Conservation (phyloP, 2,888 invertebrate genomes). For the Stenchaetothrips biformis region DNA sequence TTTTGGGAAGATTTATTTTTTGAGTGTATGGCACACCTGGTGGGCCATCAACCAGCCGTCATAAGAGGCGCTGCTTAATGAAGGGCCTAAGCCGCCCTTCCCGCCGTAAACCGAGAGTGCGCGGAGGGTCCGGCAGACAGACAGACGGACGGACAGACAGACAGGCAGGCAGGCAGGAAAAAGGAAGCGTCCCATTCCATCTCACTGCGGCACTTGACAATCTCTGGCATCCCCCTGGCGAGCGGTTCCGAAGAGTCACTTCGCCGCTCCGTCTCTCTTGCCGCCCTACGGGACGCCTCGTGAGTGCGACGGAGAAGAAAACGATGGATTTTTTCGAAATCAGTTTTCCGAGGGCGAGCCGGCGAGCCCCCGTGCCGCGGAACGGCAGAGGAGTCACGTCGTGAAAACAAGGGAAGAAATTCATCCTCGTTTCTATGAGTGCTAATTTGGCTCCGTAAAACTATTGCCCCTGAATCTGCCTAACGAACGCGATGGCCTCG, state of each 20-base stretch:
- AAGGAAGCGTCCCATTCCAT: neutral
- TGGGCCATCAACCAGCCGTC: neutral
- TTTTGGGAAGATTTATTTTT: neutral
- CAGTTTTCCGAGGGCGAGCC: no score
- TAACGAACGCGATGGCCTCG: neutral
- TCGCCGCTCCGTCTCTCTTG: neutral
- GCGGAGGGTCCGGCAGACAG: neutral
- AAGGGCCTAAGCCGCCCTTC: neutral
- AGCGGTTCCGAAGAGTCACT: neutral
- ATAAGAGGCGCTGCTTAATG: neutral
- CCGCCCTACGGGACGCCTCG: neutral
- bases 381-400: neutral
- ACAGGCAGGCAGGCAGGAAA: neutral
- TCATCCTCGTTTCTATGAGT: neutral
- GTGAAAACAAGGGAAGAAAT: neutral
- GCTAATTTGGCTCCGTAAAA: slow-evolving; percentile 5
- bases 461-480: neutral
- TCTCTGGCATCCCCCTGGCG: neutral
- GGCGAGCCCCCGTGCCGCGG: no score
- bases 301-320: neutral
- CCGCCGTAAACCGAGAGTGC: neutral
- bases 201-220: neutral
- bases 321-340: neutral
- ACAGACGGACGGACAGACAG: neutral
- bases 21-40: neutral